A percentile compares a stretch with the other conserved stretches of the same genome.
Evolutionary conservation across 1,140 invertebrate species (phyloP).

Genomic region (Drosophila teissieri): DNA sequence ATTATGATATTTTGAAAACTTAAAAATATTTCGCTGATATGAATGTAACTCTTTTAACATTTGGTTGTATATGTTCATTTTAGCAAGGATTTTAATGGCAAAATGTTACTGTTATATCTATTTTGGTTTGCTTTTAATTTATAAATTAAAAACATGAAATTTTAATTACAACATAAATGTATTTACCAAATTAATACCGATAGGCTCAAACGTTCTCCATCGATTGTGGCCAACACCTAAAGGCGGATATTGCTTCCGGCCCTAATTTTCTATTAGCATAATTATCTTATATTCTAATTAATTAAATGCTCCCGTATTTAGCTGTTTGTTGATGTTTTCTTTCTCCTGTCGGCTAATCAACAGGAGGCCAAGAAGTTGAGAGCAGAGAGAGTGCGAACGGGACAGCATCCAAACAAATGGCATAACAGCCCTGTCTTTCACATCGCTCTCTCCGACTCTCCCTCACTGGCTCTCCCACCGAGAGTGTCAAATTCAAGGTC

Average conservation of each 20-base stretch:
- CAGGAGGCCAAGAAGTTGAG: constrained; percentile 44
- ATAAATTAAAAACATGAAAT: too few relatives aligned
- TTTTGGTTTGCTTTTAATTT: too few relatives aligned
- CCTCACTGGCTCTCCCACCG: not conserved
- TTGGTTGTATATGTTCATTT: too few relatives aligned
- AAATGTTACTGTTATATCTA: too few relatives aligned
- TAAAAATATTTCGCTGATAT: not conserved
- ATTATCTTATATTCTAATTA: constrained; percentile 44
- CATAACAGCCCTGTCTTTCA: constrained; percentile 34
- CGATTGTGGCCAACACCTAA: not conserved
- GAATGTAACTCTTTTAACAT: too few relatives aligned
- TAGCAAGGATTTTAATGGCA: too few relatives aligned
- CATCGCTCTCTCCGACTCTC: not conserved
- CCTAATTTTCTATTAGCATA: not conserved
- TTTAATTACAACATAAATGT: too few relatives aligned
- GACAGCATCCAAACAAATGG: constrained; percentile 57
- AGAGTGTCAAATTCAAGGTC: constrained; percentile 51
- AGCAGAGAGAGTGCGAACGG: constrained; percentile 9
- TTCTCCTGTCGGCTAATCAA: constrained; percentile 54
- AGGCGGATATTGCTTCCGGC: not conserved
- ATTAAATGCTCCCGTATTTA: constrained; percentile 25
- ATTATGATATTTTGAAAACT: not conserved
- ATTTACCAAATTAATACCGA: too few relatives aligned
- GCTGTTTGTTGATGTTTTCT: constrained; percentile 63
- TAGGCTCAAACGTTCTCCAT: too few relatives aligned